These are phyloP conservation scores for Amphimallon solstitiale DNA, from an alignment of 2,888 invertebrate species.

Conservation along the genomic window DNA sequence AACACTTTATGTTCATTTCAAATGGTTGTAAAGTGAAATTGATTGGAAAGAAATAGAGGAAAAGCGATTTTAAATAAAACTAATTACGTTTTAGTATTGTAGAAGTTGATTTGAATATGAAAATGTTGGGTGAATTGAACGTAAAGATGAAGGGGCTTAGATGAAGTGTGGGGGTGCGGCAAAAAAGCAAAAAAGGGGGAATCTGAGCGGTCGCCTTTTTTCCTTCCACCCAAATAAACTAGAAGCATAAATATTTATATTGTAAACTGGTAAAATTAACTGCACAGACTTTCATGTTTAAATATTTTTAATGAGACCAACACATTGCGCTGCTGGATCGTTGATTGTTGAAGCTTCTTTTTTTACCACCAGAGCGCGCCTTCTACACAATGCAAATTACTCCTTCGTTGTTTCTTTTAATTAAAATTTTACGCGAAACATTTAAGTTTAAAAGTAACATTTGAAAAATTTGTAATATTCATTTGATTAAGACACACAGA, in stretches of 20 bases:
- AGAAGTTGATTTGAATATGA: constrained; percentile 9
- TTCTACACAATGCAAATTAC: background rate
- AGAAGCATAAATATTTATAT: background rate
- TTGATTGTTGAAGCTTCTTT: background rate
- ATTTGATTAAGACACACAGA: too few species aligned
- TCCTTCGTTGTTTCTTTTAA: constrained; percentile 12
- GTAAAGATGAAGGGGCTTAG: too few species aligned
- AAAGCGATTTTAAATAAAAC: constrained; percentile 3
- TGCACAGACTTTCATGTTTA: too few species aligned
- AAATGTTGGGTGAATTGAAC: background rate
- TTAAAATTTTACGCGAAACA: constrained; percentile 10
- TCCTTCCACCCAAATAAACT: background rate
- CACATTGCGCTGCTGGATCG: too few species aligned
- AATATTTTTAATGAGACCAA: constrained; percentile 12
- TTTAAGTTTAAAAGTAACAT: background rate
- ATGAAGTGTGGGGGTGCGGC: background rate
- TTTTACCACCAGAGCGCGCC: background rate
- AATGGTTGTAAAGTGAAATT: constrained; percentile 1
- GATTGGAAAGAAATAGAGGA: too few species aligned
- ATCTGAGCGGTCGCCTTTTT: too few species aligned
- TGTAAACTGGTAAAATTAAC: background rate
- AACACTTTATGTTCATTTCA: background rate
- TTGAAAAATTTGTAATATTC: too few species aligned
- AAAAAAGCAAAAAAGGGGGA: too few species aligned
- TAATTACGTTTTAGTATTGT: constrained; percentile 1